Base-by-base conservation (phyloP, 2,113 vertebrate genomes). In the Camelus bactrianus region DNA sequence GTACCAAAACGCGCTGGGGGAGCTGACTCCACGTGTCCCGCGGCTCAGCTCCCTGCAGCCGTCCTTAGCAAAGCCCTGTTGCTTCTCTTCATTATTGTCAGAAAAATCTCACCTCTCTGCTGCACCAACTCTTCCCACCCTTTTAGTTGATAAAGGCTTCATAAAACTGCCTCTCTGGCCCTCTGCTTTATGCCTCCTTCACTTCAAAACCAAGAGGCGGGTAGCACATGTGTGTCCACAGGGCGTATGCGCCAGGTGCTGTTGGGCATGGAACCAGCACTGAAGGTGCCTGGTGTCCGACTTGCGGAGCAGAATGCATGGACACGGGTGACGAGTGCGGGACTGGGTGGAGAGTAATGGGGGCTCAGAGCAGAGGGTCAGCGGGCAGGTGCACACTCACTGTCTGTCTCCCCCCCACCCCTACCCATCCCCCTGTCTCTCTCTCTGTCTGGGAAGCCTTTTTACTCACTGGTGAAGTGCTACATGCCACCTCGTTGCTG, bases 51-150 rank as follows among this genome's bases (percentile, higher is more conserved):
- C 20, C 64, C 50, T 16, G n/a, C 52, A 67, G 3, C 35, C 19
- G 24, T 48, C 24, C 20, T 20, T 15, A 13, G 65, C 30, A 42
- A 67, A 84, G 75, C 96, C 32, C 14, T 32, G 2, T 38, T 81
- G 32, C 3, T 22, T 64, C 6, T 67, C 50, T n/a, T 13, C 62
- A 89, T 52, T 87, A 60, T 48, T 50, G 7, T n/a, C 75, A 67
- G 77, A 76, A 88, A 64, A 81, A 54, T 72, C 24, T 22, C 46
- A 19, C 54, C 52, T 26, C 52, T 30, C 1, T 0, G 5, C 50
- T 62, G 54, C 4, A 90, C 60, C 77, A 89, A 11, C 56, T 86
- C 81, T 58, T 95, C 87, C 82, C 93, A 90, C 90, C 50, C 79
- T 54, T 1, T 75, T 91, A 48, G 38, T 69, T 85, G 79, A 83